phyloP scores from a whole-genome alignment of 2,888 invertebrate species.

The Tenthredo scrophulariae region DNA sequence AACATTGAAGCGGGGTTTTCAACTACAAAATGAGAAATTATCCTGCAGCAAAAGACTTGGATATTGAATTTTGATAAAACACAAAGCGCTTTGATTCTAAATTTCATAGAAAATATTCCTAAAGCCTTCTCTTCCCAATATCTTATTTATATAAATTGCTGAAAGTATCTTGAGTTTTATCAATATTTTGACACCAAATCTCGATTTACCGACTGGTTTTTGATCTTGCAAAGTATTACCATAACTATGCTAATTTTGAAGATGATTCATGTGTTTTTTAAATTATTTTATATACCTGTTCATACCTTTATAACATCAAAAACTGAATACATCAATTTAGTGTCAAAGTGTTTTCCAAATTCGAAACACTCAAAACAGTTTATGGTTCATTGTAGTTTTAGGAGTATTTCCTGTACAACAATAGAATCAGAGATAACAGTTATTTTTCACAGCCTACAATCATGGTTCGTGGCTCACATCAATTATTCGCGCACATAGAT shows the following conservation, averaged over 20 bases:
- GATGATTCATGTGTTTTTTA: background rate
- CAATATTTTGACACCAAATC: background rate
- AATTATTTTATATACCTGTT: background rate
- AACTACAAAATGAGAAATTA: background rate
- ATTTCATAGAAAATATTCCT: background rate
- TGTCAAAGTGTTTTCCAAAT: background rate
- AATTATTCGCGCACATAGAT: background rate
- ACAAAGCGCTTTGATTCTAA: background rate
- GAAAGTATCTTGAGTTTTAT: background rate
- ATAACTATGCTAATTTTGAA: background rate
- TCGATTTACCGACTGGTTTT: background rate
- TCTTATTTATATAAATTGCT: background rate
- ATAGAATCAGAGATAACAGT: background rate
- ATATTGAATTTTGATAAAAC: background rate
- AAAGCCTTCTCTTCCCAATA: background rate
- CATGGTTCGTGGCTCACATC: background rate
- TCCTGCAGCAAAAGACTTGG: background rate
- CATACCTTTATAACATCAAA: background rate
- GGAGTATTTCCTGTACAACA: background rate
- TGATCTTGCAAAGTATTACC: background rate
- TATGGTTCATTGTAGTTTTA: background rate
- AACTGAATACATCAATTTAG: background rate
- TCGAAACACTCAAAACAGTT: background rate
- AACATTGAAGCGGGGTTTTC: background rate
- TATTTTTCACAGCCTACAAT: background rate